Evolutionary conservation across 2,797 vertebrate species (phyloP).

Genomic region (Cyprinodon diabolis): DNA sequence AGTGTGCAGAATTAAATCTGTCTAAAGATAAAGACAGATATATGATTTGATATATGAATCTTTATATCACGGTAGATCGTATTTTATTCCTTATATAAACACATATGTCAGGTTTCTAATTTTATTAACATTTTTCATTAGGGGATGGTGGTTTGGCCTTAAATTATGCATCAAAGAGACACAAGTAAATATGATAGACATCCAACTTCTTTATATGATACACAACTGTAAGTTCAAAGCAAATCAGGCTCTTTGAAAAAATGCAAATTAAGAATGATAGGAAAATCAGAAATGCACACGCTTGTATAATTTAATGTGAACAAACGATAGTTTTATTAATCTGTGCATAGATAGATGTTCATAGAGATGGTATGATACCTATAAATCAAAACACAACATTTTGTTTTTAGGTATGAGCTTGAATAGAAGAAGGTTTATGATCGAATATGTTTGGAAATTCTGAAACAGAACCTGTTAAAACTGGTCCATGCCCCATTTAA

Average conservation of each 20-base stretch:
- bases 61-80: slow-evolving; percentile 23
- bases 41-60: slow-evolving; percentile 32
- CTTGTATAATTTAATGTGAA: slow-evolving; percentile 20
- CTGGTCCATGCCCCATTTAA: neutral
- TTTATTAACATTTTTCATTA: neutral
- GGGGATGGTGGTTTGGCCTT: neutral
- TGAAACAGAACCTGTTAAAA: neutral
- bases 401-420: neutral
- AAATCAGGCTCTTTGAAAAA: slow-evolving; percentile 38
- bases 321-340: slow-evolving; percentile 22
- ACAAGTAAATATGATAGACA: slow-evolving; percentile 30
- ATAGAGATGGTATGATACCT: neutral
- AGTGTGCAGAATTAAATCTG: slow-evolving; percentile 25
- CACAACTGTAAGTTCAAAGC: slow-evolving; percentile 17
- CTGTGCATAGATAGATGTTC: neutral
- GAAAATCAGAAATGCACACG: slow-evolving; percentile 18
- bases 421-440: neutral
- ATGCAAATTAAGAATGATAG: slow-evolving; percentile 35
- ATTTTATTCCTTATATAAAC: neutral
- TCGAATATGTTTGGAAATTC: neutral
- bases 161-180: slow-evolving; percentile 60
- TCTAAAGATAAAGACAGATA: slow-evolving; percentile 25
- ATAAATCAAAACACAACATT: neutral
- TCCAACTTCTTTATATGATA: slow-evolving; percentile 33
- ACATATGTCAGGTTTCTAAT: neutral